phyloP scores from a whole-genome alignment of 1,140 invertebrate species.

The Thaumetopoea pityocampa region DNA sequence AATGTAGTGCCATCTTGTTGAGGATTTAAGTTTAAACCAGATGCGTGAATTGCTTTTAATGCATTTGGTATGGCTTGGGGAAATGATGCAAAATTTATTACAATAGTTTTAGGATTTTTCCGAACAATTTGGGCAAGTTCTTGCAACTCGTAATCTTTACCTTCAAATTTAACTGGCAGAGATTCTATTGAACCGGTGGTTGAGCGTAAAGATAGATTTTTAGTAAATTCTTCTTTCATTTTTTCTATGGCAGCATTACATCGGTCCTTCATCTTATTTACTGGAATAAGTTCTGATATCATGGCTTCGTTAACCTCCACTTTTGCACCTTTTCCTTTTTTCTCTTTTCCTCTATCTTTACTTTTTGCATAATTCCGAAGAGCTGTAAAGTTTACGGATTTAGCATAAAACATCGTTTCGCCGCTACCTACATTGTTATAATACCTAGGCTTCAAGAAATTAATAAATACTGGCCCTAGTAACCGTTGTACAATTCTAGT shows the following conservation, averaged over 20 bases:
- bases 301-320: conserved; percentile 82
- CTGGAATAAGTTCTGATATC: conserved; percentile 82
- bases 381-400: conserved; percentile 26
- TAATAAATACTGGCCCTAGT: conserved; percentile 30
- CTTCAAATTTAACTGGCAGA: conserved; percentile 85
- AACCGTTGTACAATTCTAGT: conserved; percentile 44
- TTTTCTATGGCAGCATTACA: conserved; percentile 81
- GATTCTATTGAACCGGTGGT: conserved; percentile 86
- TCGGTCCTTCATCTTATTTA: conserved; percentile 80
- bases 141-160: conserved; percentile 89
- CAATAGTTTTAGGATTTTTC: conserved; percentile 90
- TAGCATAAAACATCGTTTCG: conserved; percentile 25
- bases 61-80: conserved; percentile 89
- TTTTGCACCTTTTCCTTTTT: conserved; percentile 79
- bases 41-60: conserved; percentile 83
- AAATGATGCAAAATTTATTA: conserved; percentile 88
- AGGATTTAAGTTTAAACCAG: conserved; percentile 94
- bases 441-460: conserved; percentile 27
- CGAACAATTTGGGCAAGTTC: conserved; percentile 92
- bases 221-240: conserved; percentile 87
- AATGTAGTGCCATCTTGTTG: conserved; percentile 95
- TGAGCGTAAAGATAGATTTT: conserved; percentile 85
- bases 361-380: conserved; percentile 66
- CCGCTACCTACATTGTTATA: conserved; percentile 25
- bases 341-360: conserved; percentile 80